Conservation (phyloP, 1,140 invertebrate genomes). For the Sycobia sp. region DNA sequence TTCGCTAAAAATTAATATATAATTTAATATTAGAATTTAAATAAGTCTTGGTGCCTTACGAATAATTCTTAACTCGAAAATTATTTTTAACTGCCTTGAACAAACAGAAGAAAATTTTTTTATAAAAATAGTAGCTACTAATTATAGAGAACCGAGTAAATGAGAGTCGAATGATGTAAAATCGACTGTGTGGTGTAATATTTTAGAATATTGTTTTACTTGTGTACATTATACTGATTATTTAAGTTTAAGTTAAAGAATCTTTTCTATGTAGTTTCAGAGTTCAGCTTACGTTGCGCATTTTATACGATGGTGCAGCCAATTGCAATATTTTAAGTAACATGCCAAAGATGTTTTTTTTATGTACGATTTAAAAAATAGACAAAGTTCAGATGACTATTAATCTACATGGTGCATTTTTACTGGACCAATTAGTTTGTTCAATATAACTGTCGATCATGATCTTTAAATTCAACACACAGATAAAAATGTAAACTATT, state of each 20-base stretch:
- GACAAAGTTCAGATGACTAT: conserved; percentile 25
- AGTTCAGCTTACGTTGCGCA: conserved; percentile 17
- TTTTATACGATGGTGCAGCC: conserved; percentile 38
- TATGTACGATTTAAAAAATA: conserved; percentile 28
- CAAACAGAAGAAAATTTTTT: conserved; percentile 13
- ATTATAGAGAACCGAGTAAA: conserved; percentile 21
- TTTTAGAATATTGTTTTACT: conserved; percentile 26
- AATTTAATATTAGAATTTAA: too few relatives aligned
- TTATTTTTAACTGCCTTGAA: not conserved
- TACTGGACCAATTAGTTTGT: conserved; percentile 28
- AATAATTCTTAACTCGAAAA: conserved; percentile 1
- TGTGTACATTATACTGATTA: conserved; percentile 29
- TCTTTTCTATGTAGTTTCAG: conserved; percentile 28
- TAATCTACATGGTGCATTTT: conserved; percentile 21
- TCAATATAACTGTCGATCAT: not conserved
- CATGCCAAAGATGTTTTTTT: conserved; percentile 59
- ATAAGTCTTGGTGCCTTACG: conserved; percentile 20
- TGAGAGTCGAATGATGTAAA: conserved; percentile 6
- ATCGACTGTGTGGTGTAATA: conserved; percentile 16
- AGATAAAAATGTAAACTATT: conserved; percentile 7
- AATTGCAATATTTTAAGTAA: conserved; percentile 51
- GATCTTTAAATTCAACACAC: not conserved
- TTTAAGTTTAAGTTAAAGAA: conserved; percentile 31
- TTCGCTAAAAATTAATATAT: too few relatives aligned
- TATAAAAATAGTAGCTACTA: conserved; percentile 5